Evolutionary conservation across 2,113 vertebrate species (phyloP).

Genomic region (Psettodes erumei): DNA sequence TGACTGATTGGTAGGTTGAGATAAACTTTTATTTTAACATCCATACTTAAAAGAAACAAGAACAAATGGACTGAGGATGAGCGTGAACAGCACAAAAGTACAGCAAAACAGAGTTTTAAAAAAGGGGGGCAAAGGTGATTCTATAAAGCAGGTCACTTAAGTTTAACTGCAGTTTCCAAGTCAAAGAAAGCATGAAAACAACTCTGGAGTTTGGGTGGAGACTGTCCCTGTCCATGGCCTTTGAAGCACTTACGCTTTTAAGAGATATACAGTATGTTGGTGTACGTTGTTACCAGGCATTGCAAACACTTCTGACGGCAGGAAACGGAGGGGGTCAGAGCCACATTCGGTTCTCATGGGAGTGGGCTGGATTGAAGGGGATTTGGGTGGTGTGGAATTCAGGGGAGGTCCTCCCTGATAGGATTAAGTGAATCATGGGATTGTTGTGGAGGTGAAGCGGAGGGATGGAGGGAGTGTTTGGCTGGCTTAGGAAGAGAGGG

Average conservation of each 20-base stretch:
- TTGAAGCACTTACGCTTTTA: conserved; percentile 16
- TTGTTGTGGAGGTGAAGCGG: conserved; percentile 46
- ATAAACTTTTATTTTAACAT: not conserved
- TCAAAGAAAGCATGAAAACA: not conserved
- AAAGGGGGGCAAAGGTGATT: not conserved
- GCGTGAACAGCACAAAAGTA: not conserved
- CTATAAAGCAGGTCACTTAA: not conserved
- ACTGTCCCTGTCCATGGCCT: not conserved
- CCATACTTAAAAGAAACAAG: not conserved
- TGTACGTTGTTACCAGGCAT: conserved; percentile 43
- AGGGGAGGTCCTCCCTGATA: conserved; percentile 55
- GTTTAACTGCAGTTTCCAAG: not conserved
- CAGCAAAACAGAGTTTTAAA: too few species aligned
- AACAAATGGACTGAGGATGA: not conserved
- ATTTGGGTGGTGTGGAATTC: conserved; percentile 65
- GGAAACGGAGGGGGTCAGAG: conserved; percentile 14
- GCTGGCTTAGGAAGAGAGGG: conserved; percentile 13
- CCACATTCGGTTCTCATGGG: conserved; percentile 37
- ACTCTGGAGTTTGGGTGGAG: not conserved
- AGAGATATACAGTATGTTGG: conserved; percentile 11
- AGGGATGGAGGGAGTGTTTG: conserved; percentile 31
- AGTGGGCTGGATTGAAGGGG: conserved; percentile 48
- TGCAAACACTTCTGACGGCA: conserved; percentile 42
- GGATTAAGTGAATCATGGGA: conserved; percentile 70
- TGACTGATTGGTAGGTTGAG: not conserved